phyloP scores from a whole-genome alignment of 2,888 invertebrate species.

The Protonemura montana region DNA sequence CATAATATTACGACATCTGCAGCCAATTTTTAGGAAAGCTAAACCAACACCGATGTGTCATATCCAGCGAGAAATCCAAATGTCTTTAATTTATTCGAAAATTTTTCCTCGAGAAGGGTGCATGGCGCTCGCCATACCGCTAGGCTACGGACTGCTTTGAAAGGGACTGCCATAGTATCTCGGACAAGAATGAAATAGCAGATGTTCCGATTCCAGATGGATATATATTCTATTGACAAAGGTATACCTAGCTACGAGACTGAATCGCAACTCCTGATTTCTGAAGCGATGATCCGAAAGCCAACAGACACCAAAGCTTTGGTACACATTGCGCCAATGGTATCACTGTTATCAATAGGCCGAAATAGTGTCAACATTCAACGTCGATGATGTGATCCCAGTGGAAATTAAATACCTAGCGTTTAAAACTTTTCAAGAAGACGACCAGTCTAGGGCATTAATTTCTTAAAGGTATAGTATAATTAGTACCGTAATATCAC shows the following conservation, averaged over 20 bases:
- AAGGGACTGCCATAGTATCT: neutral
- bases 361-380: neutral
- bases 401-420: neutral
- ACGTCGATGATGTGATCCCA: neutral
- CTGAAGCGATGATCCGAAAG: neutral
- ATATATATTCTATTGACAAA: conserved; percentile 15
- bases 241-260: neutral
- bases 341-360: neutral
- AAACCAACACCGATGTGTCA: neutral
- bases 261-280: neutral
- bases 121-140: neutral
- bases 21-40: too few relatives aligned
- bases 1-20: too few relatives aligned
- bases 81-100: neutral
- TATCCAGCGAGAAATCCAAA: neutral
- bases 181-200: neutral
- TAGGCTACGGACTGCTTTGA: too few relatives aligned
- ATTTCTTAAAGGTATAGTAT: neutral
- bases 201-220: conserved; percentile 25
- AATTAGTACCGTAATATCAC: neutral
- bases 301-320: neutral
- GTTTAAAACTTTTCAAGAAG: neutral
- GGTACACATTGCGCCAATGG: neutral
- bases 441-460: neutral
- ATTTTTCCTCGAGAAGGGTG: neutral